Conservation (phyloP, 2,888 invertebrate genomes). For the Ommatoiulus sabulosus region DNA sequence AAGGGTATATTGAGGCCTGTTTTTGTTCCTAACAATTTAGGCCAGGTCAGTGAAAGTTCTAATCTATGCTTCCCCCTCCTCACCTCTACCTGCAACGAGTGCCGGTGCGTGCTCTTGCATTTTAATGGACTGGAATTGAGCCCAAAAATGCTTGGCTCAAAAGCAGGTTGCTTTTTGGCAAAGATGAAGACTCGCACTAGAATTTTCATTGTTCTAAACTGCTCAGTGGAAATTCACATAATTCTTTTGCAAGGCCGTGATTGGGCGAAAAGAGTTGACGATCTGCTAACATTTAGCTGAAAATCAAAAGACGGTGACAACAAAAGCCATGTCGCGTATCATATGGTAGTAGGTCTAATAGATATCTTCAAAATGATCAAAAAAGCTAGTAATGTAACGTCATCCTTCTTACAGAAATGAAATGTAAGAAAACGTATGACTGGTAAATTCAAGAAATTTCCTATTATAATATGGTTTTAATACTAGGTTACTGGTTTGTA, state of each 20-base stretch:
- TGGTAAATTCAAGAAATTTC: too few relatives aligned
- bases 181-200: background rate
- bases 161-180: conserved; percentile 1
- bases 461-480: background rate
- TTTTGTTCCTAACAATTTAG: background rate
- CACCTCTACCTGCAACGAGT: background rate
- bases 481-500: too few relatives aligned
- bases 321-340: background rate
- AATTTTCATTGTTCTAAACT: background rate
- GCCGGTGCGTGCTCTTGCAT: conserved; percentile 23
- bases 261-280: background rate
- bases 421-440: too few relatives aligned
- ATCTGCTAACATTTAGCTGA: background rate
- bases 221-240: background rate
- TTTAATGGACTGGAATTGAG: conserved; percentile 9
- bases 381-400: background rate
- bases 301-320: background rate
- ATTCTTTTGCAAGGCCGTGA: background rate
- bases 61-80: background rate
- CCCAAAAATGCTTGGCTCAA: background rate
- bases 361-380: background rate
- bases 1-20: background rate
- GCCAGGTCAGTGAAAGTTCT: conserved; percentile 36
- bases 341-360: background rate
- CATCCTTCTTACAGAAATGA: too few relatives aligned